Evolutionary conservation across 2,797 vertebrate genomes (phyloP).

Genomic region (Tokudaia muenninki): DNA sequence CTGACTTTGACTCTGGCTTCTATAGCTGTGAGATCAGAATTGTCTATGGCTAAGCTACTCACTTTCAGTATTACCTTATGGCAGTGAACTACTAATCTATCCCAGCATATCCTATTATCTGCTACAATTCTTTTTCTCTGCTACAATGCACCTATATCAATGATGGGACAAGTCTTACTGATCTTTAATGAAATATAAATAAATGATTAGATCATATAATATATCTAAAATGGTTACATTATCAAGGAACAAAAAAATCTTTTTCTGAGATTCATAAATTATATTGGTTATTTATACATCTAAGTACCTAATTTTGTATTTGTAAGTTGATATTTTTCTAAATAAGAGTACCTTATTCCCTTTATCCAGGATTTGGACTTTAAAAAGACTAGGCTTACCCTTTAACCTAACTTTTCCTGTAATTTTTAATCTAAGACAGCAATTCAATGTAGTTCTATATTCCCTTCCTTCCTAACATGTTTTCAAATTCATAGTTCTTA

Average conservation of each 20-base stretch:
- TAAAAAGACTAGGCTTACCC: neutral
- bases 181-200: conserved; percentile 35
- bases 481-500: conserved; percentile 64
- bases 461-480: neutral
- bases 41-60: neutral
- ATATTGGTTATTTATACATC: neutral
- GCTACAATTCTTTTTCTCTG: neutral
- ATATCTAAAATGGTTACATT: conserved; percentile 1
- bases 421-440: neutral
- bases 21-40: neutral
- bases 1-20: neutral
- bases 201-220: neutral
- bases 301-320: neutral
- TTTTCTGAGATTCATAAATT: neutral
- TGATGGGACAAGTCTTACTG: neutral
- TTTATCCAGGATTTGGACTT: neutral
- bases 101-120: neutral
- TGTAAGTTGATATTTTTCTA: neutral
- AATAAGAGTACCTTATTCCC: neutral
- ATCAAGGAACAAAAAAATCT: conserved; percentile 5
- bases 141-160: neutral
- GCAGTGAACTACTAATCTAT: neutral
- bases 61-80: neutral
- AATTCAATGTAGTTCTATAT: conserved; percentile 1
- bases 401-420: neutral